phyloP scores from a whole-genome alignment of 2,113 vertebrate genomes.

The Sakesphorus luctuosus region DNA sequence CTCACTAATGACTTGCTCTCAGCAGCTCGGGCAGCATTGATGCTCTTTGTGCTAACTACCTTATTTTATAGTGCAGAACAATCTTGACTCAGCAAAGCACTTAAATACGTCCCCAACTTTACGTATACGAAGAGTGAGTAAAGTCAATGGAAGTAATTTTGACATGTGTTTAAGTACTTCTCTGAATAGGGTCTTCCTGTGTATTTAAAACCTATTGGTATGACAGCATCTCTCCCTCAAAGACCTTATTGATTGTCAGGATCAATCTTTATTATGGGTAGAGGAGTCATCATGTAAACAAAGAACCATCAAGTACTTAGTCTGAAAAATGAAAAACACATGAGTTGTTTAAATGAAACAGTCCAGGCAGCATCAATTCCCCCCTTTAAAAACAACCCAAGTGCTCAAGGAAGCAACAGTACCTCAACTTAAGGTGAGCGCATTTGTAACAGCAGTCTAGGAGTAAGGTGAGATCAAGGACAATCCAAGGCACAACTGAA shows the following conservation, averaged over 20 bases:
- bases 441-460: not conserved
- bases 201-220: slow-evolving; percentile 8
- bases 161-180: not conserved
- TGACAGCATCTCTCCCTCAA: not conserved
- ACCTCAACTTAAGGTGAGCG: not conserved
- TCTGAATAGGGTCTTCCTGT: not conserved
- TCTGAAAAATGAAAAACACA: not conserved
- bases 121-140: not conserved
- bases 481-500: not conserved
- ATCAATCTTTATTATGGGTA: not conserved
- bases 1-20: not conserved
- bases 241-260: not conserved
- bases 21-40: not conserved
- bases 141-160: slow-evolving; percentile 1
- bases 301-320: fast-evolving
- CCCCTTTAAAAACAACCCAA: not conserved
- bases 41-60: not conserved
- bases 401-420: not conserved
- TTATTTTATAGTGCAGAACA: not conserved
- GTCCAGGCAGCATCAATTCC: not conserved
- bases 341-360: not conserved
- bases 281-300: not conserved
- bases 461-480: not conserved
- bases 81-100: slow-evolving; percentile 14
- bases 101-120: not conserved